Percentiles rank a stretch among this genome's conserved stretches.
phyloP scores from a whole-genome alignment of 2,113 vertebrate genomes.

The Corydoras sp. region DNA sequence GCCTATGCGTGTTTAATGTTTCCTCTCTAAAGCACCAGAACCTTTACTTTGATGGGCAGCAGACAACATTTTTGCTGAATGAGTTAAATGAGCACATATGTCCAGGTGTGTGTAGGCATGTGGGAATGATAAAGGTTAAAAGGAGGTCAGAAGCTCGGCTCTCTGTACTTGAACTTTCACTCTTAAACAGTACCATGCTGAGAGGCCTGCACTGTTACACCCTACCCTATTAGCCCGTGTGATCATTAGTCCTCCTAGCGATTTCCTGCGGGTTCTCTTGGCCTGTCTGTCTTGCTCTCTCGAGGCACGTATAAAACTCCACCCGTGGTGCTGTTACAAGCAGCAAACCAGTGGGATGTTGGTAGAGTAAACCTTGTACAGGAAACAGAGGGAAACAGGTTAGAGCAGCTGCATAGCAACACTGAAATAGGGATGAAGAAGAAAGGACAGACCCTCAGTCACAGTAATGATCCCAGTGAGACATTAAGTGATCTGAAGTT shows the following conservation, averaged over 20 bases:
- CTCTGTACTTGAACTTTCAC: conserved; percentile 13
- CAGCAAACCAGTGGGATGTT: background rate
- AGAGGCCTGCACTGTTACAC: conserved; percentile 1
- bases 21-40: conserved; percentile 34
- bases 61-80: conserved; percentile 31
- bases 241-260: background rate
- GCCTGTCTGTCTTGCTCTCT: background rate
- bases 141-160: conserved; percentile 1
- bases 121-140: conserved; percentile 1
- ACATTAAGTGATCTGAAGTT: background rate
- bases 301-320: background rate
- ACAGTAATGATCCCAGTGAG: background rate
- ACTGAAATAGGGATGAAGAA: background rate
- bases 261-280: background rate
- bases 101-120: conserved; percentile 1
- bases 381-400: background rate
- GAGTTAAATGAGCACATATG: background rate
- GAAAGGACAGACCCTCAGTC: background rate
- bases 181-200: conserved; percentile 8
- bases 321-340: conserved; percentile 8
- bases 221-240: background rate
- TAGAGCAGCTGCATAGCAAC: background rate
- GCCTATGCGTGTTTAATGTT: conserved; percentile 40
- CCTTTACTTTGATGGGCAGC: conserved; percentile 27
- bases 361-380: background rate